These are phyloP conservation scores for Pachycephala philippinensis DNA, from an alignment of 2,113 vertebrate species.

Conservation along the genomic window DNA sequence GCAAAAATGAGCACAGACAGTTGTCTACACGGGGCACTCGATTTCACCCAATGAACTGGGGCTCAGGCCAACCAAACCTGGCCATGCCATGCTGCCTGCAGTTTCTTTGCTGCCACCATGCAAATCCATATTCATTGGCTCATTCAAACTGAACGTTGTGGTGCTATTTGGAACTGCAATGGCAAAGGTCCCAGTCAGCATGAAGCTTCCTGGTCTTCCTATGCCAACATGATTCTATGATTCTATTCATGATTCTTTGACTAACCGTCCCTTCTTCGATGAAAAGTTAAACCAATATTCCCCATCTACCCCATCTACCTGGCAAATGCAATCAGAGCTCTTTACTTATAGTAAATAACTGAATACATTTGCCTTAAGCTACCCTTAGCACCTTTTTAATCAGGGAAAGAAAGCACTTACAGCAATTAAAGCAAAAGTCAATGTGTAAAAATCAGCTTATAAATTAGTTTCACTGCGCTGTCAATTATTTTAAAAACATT, in stretches of 20 bases:
- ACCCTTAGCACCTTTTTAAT: slow-evolving; percentile 41
- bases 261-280: neutral
- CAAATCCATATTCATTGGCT: fast-evolving
- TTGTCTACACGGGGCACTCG: neutral
- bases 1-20: neutral
- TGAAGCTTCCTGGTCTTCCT: neutral
- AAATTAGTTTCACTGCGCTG: neutral
- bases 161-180: neutral
- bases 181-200: neutral
- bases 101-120: neutral
- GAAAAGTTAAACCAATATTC: neutral
- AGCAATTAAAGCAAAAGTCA: slow-evolving; percentile 58
- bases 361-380: slow-evolving; percentile 33
- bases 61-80: neutral
- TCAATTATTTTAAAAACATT: slow-evolving; percentile 65
- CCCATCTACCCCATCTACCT: neutral
- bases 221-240: neutral
- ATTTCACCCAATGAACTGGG: neutral
- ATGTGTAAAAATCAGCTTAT: slow-evolving; percentile 18
- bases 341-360: neutral
- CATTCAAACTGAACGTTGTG: fast-evolving
- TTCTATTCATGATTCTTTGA: neutral
- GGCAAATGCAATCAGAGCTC: neutral
- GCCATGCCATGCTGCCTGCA: neutral
- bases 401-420: slow-evolving; percentile 48